Percentiles rank a stretch among this genome's conserved stretches.
Conservation (phyloP, 2,113 vertebrate species). For the Uropsilus gracilis region DNA sequence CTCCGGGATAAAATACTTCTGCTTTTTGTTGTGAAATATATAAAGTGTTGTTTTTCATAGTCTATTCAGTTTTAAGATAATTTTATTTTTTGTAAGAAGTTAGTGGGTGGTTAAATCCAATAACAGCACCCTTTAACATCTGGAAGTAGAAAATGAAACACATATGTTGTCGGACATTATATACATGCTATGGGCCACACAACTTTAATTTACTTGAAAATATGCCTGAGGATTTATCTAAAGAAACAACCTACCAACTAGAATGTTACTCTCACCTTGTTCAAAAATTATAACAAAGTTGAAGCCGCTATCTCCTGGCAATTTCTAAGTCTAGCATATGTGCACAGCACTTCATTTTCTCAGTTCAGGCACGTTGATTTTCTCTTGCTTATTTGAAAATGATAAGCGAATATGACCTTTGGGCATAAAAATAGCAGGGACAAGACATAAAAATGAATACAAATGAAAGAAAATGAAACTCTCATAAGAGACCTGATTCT, state of each 20-base stretch:
- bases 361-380: not conserved
- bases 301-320: too few relatives aligned
- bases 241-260: not conserved
- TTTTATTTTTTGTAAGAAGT: not conserved
- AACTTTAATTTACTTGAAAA: not conserved
- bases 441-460: not conserved
- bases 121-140: not conserved
- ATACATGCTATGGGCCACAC: not conserved
- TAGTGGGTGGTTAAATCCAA: not conserved
- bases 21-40: not conserved
- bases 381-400: constrained; percentile 16
- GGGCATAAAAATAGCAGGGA: constrained; percentile 1
- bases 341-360: not conserved
- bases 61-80: not conserved
- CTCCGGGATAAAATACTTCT: not conserved
- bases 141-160: not conserved
- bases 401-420: not conserved
- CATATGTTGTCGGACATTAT: too few relatives aligned
- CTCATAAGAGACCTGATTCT: not conserved
- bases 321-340: not conserved
- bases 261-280: not conserved
- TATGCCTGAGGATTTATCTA: not conserved
- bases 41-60: not conserved
- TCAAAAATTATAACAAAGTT: not conserved
- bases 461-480: constrained; percentile 28